Evolutionary conservation across 2,113 vertebrate genomes (phyloP).

Genomic region (Solea senegalensis): DNA sequence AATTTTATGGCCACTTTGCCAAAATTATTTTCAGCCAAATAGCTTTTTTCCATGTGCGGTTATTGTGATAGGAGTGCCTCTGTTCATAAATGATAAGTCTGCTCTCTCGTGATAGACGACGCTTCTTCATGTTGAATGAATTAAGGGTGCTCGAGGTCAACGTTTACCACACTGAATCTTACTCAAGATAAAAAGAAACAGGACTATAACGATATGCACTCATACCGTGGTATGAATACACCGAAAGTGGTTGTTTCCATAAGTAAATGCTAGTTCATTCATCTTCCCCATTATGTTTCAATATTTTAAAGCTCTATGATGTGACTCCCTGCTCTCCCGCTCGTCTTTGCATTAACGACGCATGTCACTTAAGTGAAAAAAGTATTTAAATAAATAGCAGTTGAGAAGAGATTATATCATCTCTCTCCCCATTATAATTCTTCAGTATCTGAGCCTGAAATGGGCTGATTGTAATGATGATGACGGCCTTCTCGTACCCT

Average conservation of each 20-base stretch:
- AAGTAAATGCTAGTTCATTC: constrained; percentile 69
- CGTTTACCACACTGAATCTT: constrained; percentile 67
- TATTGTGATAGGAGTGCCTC: constrained; percentile 47
- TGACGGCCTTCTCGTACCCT: constrained; percentile 45
- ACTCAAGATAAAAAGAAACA: constrained; percentile 60
- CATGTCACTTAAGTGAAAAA: constrained; percentile 42
- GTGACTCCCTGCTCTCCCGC: constrained; percentile 45
- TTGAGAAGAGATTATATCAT: constrained; percentile 47
- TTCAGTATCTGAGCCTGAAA: constrained; percentile 48
- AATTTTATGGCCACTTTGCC: constrained; percentile 57
- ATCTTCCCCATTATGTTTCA: constrained; percentile 62
- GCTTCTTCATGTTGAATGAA: constrained; percentile 62
- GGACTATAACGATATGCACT: constrained; percentile 54
- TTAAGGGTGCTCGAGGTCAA: constrained; percentile 63
- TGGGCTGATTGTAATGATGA: constrained; percentile 43
- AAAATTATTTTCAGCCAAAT: constrained; percentile 57
- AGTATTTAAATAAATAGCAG: constrained; percentile 46
- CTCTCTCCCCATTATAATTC: constrained; percentile 48
- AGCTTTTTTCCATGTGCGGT: constrained; percentile 55
- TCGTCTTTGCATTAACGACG: constrained; percentile 52
- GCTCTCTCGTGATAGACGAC: constrained; percentile 62
- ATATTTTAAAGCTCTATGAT: constrained; percentile 31
- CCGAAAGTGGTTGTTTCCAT: constrained; percentile 75
- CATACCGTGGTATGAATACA: constrained; percentile 62
- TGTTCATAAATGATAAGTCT: constrained; percentile 56